Base-by-base conservation (phyloP, 2,113 vertebrate genomes). In the Chloebia gouldiae region DNA sequence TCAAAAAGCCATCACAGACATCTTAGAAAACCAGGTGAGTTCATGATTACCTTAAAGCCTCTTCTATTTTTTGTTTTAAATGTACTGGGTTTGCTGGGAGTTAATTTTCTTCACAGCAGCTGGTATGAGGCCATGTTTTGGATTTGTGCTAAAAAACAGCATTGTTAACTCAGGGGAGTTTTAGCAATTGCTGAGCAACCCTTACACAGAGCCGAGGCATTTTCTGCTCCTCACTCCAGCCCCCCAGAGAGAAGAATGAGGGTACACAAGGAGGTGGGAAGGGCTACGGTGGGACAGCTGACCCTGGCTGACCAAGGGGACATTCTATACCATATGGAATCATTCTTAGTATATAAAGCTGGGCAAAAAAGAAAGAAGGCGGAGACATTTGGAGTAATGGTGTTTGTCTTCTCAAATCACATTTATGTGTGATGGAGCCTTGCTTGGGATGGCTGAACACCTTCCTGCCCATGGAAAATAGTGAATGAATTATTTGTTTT, bases 191-290 rank as follows among this genome's bases (percentile, higher is more conserved):
- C 47, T 77, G 47, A 45, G 15, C 33, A 61, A 64, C 2, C 1
- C 25, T 51, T 45, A 17, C 8, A 35, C 19, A 25, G 17, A 22
- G 2, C 21, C 22, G 19, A 50, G 33, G 19, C 2, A 18, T 68
- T 61, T 68, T 78, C 53, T 81, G 23, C 20, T 63, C 22, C n/a
- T 78, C 30, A 42, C 6, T 8, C 19, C 1, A 1, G 3, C 2
- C 5, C 7, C 2, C 7, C 57, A 86, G 21, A 0, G 1, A 40
- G 25, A 17, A 54, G 35, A 19, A 15, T 17, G 22, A 19, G 15
- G 13, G 5, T 33, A 5, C 4, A 11, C 33, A 42, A 40, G 64
- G 21, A 63, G 2, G 0, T 61, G 40, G 37, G 15, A 31, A 51
- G 42, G 10, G 23, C 25, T 10, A n/a, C 22, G 61, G 21, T 21